Evolutionary conservation across 1,140 invertebrate species (phyloP), one percentile per base, ranked within the genome.

Genomic region (Physella acuta): DNA sequence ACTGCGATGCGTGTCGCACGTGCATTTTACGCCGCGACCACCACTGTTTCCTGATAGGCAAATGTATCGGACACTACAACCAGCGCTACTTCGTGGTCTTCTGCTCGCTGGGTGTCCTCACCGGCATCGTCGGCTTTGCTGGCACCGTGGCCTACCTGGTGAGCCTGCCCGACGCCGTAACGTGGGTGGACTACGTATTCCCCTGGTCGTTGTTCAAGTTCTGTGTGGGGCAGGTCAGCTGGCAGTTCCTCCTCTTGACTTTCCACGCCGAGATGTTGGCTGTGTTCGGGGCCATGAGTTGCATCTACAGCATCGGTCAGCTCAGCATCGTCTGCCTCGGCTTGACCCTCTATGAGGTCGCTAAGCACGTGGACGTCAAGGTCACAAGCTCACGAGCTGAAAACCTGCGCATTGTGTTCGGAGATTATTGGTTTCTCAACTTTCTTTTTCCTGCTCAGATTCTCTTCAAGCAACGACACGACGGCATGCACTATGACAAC

Each of bases 1-100:
- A 98, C 81, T 98, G 96, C 78, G 85, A 88, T 58, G 88, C 86
- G 36, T 98, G 96, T 78, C 82, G 89, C 26, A 82, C 83, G 1
- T 98, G 95, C 80, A 91, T 98, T 55, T 81, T 97, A 2, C 95
- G 94, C 81, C 87, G 95, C 75, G 95, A 98, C 82, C 95, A 98
- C 84, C 96, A 99, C 81, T 98, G 96, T 80, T 90, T 91, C 51
- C 97, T 97, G 82, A 91, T 92, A 28, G 91, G 91, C 11, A 92
- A 90, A 77, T 98, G 95, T 84, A 88, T 98, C 28, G 95, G 95
- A 0, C 92, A 95, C 79, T 88, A 88, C 68, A 98, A 98, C 85
- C 91, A 93, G 77, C 87, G 95, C 76, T 97, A 93, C 81, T 98
- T 96, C 80, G 85, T 94, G 1, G 89, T 91, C 75, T 92, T 95